Evolutionary conservation across 2,888 invertebrate genomes (phyloP).

Genomic region (Drosophila subquinaria): DNA sequence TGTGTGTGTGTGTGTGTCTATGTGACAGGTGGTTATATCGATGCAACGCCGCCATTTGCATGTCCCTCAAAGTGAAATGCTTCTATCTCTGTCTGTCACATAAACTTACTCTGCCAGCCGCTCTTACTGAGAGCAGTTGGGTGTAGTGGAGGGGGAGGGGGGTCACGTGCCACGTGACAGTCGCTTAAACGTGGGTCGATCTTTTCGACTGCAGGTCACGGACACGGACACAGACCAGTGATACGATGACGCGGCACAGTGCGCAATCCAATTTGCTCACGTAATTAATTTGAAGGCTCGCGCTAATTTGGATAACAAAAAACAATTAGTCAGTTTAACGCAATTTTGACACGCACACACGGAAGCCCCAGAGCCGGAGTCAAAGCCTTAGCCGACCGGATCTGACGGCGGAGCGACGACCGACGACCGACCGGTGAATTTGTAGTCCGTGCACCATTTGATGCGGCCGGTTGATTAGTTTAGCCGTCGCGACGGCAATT

Average conservation of each 20-base stretch:
- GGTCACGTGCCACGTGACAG: slow-evolving; percentile 54
- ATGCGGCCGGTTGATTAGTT: slow-evolving; percentile 2
- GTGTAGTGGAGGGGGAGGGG: not conserved
- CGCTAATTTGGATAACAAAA: slow-evolving; percentile 54
- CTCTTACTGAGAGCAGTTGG: not conserved
- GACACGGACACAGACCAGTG: slow-evolving; percentile 10
- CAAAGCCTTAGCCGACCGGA: slow-evolving; percentile 9
- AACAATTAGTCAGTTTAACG: slow-evolving; percentile 52
- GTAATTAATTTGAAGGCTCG: slow-evolving; percentile 66
- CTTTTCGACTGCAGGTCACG: slow-evolving; percentile 61
- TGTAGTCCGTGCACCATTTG: slow-evolving; percentile 8
- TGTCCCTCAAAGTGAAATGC: slow-evolving; percentile 22
- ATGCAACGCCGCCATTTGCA: slow-evolving; percentile 60
- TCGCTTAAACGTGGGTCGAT: slow-evolving; percentile 45
- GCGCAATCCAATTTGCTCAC: slow-evolving; percentile 64
- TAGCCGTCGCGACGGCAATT: slow-evolving; percentile 36
- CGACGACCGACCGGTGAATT: slow-evolving; percentile 16
- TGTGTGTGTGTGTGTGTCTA: not conserved
- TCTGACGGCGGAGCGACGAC: slow-evolving; percentile 7
- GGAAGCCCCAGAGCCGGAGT: not conserved
- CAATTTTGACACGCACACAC: slow-evolving; percentile 49
- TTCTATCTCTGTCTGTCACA: slow-evolving; percentile 34
- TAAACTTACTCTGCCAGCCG: slow-evolving; percentile 27
- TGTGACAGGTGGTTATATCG: slow-evolving; percentile 77
- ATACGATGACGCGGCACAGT: slow-evolving; percentile 22